Evolutionary conservation across 2,888 invertebrate species (phyloP), one percentile per base, ranked within the genome.

Genomic region (Aporophyla lueneburgensis): DNA sequence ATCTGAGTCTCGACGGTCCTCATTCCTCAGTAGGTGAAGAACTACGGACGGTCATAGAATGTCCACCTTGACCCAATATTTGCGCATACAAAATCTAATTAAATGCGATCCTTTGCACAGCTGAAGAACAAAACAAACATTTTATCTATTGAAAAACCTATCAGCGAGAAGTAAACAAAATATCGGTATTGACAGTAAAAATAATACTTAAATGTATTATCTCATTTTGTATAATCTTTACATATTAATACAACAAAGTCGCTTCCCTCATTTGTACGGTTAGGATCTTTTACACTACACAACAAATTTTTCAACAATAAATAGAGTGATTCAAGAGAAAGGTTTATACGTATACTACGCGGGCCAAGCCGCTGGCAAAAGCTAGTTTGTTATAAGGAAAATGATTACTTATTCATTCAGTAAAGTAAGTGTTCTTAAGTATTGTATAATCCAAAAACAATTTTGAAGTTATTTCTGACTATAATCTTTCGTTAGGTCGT

Each of bases 21-120:
- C 78, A 76, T 80, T 78, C 71, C 78, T 65, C 24, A 43, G 49
- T 24, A 66, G 54, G 59, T 43, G 54, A 51, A 33, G 72, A 62
- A n/a, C 63, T 78, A 33, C 19, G 33, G 21, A 33, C 24, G n/a
- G 19, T 62, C 67, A 58, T 62, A 83, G 78, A 78, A 71, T 68
- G 58, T 68, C 27, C 40, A 27, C 84, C 84, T 79, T 81, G 80
- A 84, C 56, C 84, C 24, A 84, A 72, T 79, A 84, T 81, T 84
- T 78, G 49, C 14, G 54, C 46, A 53, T 49, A 69, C 33, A 62
- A 62, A 61, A 62, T 72, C 61, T 62, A 79, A 81, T 81, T 79
- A 84, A 81, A 79, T 66, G 27, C 61, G 66, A 62, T 70, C 53
- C 70, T 58, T 61, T 53, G 76, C 43, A 59, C 14, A 16, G 27